Evolutionary conservation across 2,113 vertebrate species (phyloP), one percentile per base, ranked within the genome.

Genomic region (Pagrus major): DNA sequence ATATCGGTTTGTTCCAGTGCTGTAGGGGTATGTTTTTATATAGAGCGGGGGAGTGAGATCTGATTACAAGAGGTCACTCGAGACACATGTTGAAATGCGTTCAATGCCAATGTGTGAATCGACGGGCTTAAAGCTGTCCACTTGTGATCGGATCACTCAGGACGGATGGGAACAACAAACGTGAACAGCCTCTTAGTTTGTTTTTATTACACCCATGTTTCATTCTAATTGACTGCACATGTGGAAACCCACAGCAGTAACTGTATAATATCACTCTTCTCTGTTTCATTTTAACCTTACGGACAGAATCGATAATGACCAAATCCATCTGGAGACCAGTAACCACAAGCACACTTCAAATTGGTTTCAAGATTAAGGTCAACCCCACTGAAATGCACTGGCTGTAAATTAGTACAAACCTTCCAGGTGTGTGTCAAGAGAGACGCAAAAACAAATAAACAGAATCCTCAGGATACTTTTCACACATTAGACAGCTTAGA

Each of bases 351-450:
- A 64, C 71, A 46, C 63, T 81, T 83, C 6, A 52, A 56, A 73
- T 74, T 20, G 39, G 42, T 75, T 82, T 80, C 21, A 66, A 66
- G 69, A 76, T 76, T 56, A 63, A 71, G 75, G 75, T 78, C 63
- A 72, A 58, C 35, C 31, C 55, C n/a, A n/a, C 12, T 63, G 52
- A 78, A 83, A 9, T 61, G 33, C 29, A 60, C 9, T 65, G 25
- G 47, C 69, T 85, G 42, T 44, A 63, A 85, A 56, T 60, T 29
- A 68, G 41, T 56, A 10, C 1, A 55, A 72, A 77, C 6, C n/a
- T 6, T 67, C 2, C 33, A 14, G 51, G 37, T 71, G 37, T 49
- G 29, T 7, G 23, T 42, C 2, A n/a, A 68, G 64, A 67, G 46
- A 54, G 39, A 78, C 23, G 47, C 18, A 46, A 81, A n/a, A 61